Evolutionary conservation across 2,888 invertebrate genomes (phyloP).

Genomic region (Pseudococcus jackbeardsleyi): DNA sequence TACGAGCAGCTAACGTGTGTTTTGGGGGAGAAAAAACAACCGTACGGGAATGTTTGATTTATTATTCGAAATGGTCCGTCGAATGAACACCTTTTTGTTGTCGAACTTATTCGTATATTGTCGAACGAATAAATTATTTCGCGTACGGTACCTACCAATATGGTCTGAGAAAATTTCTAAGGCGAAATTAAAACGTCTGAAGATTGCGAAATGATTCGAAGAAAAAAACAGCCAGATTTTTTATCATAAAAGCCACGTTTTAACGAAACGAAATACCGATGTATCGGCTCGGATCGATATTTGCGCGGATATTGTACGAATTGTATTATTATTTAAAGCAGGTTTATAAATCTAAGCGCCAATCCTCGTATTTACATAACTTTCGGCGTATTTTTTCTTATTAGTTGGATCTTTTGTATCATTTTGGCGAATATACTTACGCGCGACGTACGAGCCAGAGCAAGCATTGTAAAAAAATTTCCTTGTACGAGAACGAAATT

Average conservation of each 20-base stretch:
- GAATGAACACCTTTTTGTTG: no score
- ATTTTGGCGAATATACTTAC: neutral
- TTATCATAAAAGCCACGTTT: neutral
- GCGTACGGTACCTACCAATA: neutral
- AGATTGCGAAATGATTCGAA: conserved; percentile 21
- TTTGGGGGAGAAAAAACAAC: neutral
- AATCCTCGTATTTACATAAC: conserved; percentile 43
- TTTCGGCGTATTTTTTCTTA: conserved; percentile 33
- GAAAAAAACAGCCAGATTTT: neutral
- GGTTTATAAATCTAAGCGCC: conserved; percentile 38
- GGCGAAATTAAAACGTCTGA: neutral
- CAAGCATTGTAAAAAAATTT: neutral
- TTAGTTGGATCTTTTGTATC: conserved; percentile 16
- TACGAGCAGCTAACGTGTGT: neutral
- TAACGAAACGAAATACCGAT: neutral
- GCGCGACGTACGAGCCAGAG: neutral
- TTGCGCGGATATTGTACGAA: conserved; percentile 6
- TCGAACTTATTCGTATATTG: neutral
- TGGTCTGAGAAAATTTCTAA: neutral
- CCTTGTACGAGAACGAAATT: neutral
- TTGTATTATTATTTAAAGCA: conserved; percentile 52
- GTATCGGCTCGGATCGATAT: neutral
- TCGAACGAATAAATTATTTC: neutral
- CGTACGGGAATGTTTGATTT: neutral
- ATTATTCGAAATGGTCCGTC: neutral